These are phyloP conservation scores for Conomelus anceps DNA, from an alignment of 2,888 invertebrate species.

Conservation along the genomic window DNA sequence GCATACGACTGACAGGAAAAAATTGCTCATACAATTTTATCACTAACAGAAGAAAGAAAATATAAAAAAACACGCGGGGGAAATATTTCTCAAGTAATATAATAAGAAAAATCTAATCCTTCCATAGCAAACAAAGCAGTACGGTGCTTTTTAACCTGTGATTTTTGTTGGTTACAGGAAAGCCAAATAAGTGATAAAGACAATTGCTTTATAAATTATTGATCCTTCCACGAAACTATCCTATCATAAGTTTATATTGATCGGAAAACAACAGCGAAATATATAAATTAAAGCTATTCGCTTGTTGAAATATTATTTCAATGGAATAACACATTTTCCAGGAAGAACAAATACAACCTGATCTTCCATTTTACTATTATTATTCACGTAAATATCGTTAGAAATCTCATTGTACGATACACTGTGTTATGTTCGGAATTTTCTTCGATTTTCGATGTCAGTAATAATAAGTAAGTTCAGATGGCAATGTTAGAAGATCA, in stretches of 20 bases:
- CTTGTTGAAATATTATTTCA: background rate
- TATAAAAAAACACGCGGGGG: background rate
- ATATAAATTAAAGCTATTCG: background rate
- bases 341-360: conserved; percentile 13
- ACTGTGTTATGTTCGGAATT: background rate
- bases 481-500: background rate
- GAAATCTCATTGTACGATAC: background rate
- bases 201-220: background rate
- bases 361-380: conserved; percentile 14
- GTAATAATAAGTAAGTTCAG: background rate
- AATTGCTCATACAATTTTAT: background rate
- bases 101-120: background rate
- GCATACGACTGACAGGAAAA: background rate
- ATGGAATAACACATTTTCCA: too few relatives aligned
- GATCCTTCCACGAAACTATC: background rate
- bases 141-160: background rate
- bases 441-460: background rate
- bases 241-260: background rate
- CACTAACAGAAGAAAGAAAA: background rate
- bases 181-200: background rate
- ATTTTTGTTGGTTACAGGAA: background rate
- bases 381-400: background rate
- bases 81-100: too few relatives aligned
- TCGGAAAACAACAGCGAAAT: background rate
- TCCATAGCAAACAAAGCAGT: background rate